Conservation (phyloP, 2,797 vertebrate genomes). For the Heliangelus exortis region DNA sequence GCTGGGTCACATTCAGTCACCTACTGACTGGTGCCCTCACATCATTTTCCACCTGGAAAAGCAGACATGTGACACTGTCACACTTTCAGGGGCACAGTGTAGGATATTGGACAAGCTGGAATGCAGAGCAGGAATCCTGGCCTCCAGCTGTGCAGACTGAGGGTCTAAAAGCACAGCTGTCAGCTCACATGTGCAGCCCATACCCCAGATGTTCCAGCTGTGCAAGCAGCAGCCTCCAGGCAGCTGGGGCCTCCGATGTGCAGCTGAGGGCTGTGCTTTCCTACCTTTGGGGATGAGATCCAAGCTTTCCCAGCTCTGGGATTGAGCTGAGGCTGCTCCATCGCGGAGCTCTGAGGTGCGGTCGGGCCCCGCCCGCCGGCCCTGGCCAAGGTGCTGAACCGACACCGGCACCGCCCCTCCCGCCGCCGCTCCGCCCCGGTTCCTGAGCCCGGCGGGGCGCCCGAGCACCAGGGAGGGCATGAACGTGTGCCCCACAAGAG, state of each 20-base stretch:
- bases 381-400: conserved; percentile 77
- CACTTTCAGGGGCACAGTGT: neutral
- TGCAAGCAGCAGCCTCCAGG: neutral
- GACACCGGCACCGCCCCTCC: neutral
- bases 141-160: neutral
- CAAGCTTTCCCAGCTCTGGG: fast-evolving
- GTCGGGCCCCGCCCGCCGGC: no score
- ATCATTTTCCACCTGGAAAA: no score
- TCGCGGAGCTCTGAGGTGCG: fast-evolving
- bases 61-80: no score
- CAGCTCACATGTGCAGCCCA: fast-evolving
- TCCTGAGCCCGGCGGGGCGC: fast-evolving
- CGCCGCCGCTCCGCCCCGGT: no score
- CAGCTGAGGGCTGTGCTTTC: fast-evolving
- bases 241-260: neutral
- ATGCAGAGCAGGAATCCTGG: neutral
- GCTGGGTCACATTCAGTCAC: no score
- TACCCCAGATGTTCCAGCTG: neutral
- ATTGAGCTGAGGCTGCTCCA: fast-evolving
- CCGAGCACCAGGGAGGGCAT: fast-evolving
- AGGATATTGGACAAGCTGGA: neutral
- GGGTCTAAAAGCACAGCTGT: fast-evolving
- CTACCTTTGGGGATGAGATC: fast-evolving
- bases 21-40: no score
- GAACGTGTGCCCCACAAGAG: fast-evolving